Base-by-base conservation (phyloP, 37 sponge, comb jelly and placozoan genomes). In the Axinella damicornis region DNA sequence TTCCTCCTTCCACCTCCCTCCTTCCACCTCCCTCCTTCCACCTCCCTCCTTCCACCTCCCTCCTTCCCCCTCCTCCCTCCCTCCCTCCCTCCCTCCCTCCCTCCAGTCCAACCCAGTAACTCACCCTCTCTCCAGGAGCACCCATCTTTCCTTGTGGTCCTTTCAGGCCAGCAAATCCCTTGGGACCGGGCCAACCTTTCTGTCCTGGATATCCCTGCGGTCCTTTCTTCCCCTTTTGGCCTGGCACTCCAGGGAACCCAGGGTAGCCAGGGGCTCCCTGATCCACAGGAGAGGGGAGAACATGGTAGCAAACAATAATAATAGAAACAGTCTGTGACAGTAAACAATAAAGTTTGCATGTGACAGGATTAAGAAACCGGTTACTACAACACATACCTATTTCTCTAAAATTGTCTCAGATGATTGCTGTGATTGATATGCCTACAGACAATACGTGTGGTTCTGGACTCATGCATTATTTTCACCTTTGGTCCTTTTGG, bases 121-220 rank as follows among this genome's bases (percentile, higher is more conserved):
- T 86, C 53, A 85, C 74, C 22, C 80, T 62, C 37, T 83, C 78
- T 78, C 78, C 93, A 57, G 69, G 73, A 59, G 79, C 33, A n/a
- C 94, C 94, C 36, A 63, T 40, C 17, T 82, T 82, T 6, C 94
- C 94, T 39, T 65, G 77, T 27, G 88, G 88, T 38, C 95, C 95
- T 61, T 79, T 79, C 24, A 82, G 37, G 63, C 95, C 95, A 33
- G 70, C 56, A 71, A 54, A 60, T 22, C 92, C 92, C 1, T 73
- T 66, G 11, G 78, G 84, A 36, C 92, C 92, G 58, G 27, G 20
- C 22, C 41, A 24, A 55, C 92, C 92, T 24, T 31, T 22, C 14
- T 16, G 12, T 57, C 92, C 92, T 20, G 75, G 36, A 0, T 27
- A 37, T 30, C 92, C 92, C 0, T 67, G 32, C 0, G 74, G 75